phyloP scores from a whole-genome alignment of 2,113 vertebrate genomes.

The Garra rufa region DNA sequence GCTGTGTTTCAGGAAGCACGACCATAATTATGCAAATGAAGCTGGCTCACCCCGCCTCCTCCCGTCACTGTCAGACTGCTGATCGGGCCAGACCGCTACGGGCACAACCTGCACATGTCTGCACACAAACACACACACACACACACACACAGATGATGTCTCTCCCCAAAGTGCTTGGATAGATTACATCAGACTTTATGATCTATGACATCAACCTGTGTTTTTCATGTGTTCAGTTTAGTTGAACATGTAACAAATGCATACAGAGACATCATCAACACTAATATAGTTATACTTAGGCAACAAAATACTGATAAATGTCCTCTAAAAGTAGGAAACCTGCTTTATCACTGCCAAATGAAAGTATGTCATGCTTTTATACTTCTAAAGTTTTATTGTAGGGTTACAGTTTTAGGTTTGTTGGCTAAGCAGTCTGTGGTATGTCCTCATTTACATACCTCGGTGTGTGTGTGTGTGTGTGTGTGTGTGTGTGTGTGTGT shows the following conservation, averaged over 20 bases:
- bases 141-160: slow-evolving; percentile 19
- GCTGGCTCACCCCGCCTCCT: slow-evolving; percentile 70
- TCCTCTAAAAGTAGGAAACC: neutral
- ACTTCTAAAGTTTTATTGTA: too few species aligned
- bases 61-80: slow-evolving; percentile 75
- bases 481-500: too few species aligned
- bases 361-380: neutral
- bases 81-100: slow-evolving; percentile 87
- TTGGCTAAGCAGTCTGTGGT: neutral
- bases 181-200: slow-evolving; percentile 43
- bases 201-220: slow-evolving; percentile 22
- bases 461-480: too few species aligned
- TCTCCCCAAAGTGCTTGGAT: slow-evolving; percentile 12
- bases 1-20: slow-evolving; percentile 81
- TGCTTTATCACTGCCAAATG: neutral
- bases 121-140: slow-evolving; percentile 76
- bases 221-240: neutral
- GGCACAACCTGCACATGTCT: slow-evolving; percentile 45
- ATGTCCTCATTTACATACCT: slow-evolving; percentile 15
- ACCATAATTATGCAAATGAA: slow-evolving; percentile 88
- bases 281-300: neutral
- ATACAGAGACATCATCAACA: too few species aligned
- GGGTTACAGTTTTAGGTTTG: neutral
- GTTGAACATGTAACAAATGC: neutral
- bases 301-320: neutral